Conservation (phyloP, 2,113 vertebrate species). For the Protomyctophum bolini region DNA sequence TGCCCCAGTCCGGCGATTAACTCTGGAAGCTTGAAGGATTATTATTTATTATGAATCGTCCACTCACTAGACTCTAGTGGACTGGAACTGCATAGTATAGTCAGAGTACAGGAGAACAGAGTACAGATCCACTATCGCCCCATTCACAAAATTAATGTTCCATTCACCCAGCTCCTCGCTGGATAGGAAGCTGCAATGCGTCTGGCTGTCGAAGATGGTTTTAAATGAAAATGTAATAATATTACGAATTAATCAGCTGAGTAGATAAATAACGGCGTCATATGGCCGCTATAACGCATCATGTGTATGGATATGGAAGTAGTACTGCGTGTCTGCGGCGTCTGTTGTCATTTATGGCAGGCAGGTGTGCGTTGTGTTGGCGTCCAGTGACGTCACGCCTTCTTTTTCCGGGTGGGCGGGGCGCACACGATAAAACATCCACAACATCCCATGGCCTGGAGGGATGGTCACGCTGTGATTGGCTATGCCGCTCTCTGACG, state of each 20-base stretch:
- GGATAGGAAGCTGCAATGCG: slow-evolving; percentile 46
- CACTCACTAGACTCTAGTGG: slow-evolving; percentile 2
- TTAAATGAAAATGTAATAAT: neutral
- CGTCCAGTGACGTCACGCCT: too few relatives aligned
- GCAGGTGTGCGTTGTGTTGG: too few relatives aligned
- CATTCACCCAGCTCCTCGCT: neutral
- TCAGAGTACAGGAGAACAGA: slow-evolving; percentile 23
- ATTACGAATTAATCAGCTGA: neutral
- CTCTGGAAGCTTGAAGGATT: too few relatives aligned
- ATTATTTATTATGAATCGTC: too few relatives aligned
- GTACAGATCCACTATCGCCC: neutral
- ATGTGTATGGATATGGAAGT: neutral
- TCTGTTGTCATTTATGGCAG: slow-evolving; percentile 30
- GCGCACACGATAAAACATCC: too few relatives aligned
- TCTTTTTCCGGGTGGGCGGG: too few relatives aligned
- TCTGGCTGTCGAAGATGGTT: neutral
- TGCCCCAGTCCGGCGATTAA: neutral
- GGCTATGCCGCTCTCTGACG: too few relatives aligned
- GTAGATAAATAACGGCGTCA: neutral
- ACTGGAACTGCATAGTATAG: slow-evolving; percentile 47
- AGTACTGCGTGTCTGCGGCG: neutral
- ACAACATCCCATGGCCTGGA: too few relatives aligned
- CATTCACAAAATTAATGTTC: slow-evolving; percentile 14
- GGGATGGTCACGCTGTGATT: too few relatives aligned
- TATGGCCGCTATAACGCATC: too few relatives aligned